Conservation (phyloP, 2,888 invertebrate species). For the Altica lythri region DNA sequence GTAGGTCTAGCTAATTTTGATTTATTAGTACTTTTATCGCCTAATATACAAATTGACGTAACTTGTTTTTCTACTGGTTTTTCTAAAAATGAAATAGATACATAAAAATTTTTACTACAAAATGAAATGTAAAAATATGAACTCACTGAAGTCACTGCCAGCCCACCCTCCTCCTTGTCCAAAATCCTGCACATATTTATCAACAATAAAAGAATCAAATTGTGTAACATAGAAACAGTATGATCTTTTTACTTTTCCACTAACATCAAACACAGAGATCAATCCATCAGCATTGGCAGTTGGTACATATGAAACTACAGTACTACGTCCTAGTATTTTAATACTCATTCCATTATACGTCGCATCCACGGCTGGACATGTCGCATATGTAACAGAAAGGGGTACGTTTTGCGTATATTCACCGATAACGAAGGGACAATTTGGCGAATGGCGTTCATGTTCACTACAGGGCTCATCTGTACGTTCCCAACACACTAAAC, state of each 20-base stretch:
- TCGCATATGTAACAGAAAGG: conserved; percentile 81
- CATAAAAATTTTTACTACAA: too few relatives aligned
- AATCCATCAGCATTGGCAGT: conserved; percentile 66
- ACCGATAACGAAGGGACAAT: conserved; percentile 91
- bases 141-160: conserved; percentile 51
- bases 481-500: conserved; percentile 95
- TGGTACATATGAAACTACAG: conserved; percentile 58
- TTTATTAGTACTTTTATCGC: conserved; percentile 40
- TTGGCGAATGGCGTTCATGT: conserved; percentile 92
- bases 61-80: conserved; percentile 53
- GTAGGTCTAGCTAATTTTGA: conserved; percentile 54
- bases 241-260: conserved; percentile 74
- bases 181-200: conserved; percentile 56
- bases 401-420: conserved; percentile 96
- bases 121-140: background rate
- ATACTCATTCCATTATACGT: conserved; percentile 48
- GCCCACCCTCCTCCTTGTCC: conserved; percentile 50
- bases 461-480: conserved; percentile 98
- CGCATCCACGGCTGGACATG: conserved; percentile 69
- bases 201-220: conserved; percentile 55
- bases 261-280: conserved; percentile 83
- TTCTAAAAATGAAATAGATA: too few relatives aligned
- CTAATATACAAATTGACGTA: conserved; percentile 59
- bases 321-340: conserved; percentile 49
- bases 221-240: conserved; percentile 63